Evolutionary conservation across 2,888 invertebrate species (phyloP), one percentile per base, ranked within the genome.

Genomic region (Heteromurus nitidus): DNA sequence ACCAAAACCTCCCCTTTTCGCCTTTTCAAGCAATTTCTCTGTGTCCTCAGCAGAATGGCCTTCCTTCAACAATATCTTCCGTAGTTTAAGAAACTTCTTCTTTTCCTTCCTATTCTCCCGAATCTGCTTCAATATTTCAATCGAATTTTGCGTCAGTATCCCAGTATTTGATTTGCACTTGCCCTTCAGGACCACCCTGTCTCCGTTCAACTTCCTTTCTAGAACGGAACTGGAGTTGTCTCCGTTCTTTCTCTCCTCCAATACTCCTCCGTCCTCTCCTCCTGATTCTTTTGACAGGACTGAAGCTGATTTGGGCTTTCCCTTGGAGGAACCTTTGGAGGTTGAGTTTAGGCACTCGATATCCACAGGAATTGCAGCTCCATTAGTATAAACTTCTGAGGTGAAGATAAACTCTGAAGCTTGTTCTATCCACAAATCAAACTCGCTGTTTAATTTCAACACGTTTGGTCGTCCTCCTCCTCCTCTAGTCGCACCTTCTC

Each of bases 261-360:
- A 36, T 9, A 36, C 36, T 28, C 50, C 26, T 50, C 30, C 28
- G 20, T 30, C 30, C 5, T 9, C 7, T 3, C 9, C 3, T 5
- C 28, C n/a, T n/a, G n/a, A n/a, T n/a, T n/a, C n/a, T n/a, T n/a
- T n/a, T n/a, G n/a, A n/a, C 50, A 50, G 20, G 18, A 20, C 50
- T 18, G 50, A 16, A 7, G 9, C n/a, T n/a, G n/a, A n/a, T n/a
- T n/a, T n/a, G n/a, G n/a, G n/a, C n/a, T n/a, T n/a, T n/a, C n/a
- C n/a, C n/a, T n/a, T n/a, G n/a, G n/a, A n/a, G 2, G 16, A 9
- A 67, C 20, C 20, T 9, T 28, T 22, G 22, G 36, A 26, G n/a
- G 31, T 22, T 31, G 79, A 72, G 55, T 80, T 80, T 44, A 80
- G 26, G 13, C 79, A 80, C 67, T 80, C 79, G 24, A 80, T 80